Conservation (phyloP, 1,140 invertebrate species). For the Bombus vancouverensis region DNA sequence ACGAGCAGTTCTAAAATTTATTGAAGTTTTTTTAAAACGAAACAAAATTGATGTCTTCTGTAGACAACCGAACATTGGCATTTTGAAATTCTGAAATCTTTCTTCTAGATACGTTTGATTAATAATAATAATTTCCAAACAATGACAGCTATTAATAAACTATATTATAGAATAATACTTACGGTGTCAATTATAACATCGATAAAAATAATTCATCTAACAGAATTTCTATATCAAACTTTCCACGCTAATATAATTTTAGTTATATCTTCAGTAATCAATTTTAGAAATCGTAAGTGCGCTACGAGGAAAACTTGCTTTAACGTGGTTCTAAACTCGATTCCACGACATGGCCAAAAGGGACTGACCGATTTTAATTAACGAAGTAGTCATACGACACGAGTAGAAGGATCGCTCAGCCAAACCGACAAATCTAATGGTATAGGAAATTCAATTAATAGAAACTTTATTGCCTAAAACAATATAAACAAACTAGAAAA, state of each 20-base stretch:
- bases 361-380: constrained; percentile 6
- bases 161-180: too few species aligned
- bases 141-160: too few species aligned
- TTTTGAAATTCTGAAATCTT: background rate
- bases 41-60: too few species aligned
- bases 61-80: background rate
- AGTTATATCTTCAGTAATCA: background rate
- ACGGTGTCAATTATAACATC: background rate
- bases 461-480: background rate
- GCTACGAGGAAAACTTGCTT: background rate
- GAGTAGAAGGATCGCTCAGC: background rate
- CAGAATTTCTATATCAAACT: background rate
- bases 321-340: background rate
- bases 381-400: background rate
- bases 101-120: background rate
- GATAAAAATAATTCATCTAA: too few species aligned
- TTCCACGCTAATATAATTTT: too few species aligned
- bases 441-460: background rate
- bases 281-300: background rate
- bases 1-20: background rate
- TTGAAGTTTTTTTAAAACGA: background rate
- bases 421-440: background rate
- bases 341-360: background rate
- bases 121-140: background rate
- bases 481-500: background rate